Conservation (phyloP, 2,113 vertebrate genomes). For the Coptodon bakossiorum region DNA sequence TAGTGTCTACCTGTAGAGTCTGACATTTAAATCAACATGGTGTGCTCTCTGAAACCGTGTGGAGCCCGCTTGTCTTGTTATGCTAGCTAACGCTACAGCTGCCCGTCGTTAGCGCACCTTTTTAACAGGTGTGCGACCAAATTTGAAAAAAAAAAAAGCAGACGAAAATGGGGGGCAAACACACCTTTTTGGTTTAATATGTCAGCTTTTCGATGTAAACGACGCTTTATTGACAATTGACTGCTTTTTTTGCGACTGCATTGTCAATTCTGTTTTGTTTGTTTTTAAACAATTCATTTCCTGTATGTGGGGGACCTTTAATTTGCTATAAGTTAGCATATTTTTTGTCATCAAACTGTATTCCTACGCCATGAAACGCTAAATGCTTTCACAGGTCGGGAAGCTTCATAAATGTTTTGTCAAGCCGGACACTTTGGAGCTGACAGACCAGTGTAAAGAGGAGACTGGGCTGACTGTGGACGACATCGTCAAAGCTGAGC, state of each 20-base stretch:
- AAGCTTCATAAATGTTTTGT: slow-evolving; percentile 86
- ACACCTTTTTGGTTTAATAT: slow-evolving; percentile 65
- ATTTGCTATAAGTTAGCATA: not conserved
- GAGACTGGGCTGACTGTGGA: slow-evolving; percentile 82
- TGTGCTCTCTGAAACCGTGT: slow-evolving; percentile 33
- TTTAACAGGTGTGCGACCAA: slow-evolving; percentile 38
- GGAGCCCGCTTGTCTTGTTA: not conserved
- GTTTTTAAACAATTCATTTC: not conserved
- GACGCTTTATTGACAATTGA: slow-evolving; percentile 47
- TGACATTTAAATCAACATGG: slow-evolving; percentile 65
- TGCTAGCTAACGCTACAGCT: slow-evolving; percentile 26
- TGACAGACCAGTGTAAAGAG: slow-evolving; percentile 85
- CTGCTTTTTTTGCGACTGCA: slow-evolving; percentile 42
- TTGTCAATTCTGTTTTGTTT: slow-evolving; percentile 46
- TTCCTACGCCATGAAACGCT: slow-evolving; percentile 31
- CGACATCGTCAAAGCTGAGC: slow-evolving; percentile 81
- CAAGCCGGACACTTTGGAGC: slow-evolving; percentile 84
- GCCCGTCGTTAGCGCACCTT: slow-evolving; percentile 12
- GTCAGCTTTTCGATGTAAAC: slow-evolving; percentile 45
- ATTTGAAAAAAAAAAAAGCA: not conserved
- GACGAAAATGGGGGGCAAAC: not conserved
- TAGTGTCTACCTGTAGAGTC: slow-evolving; percentile 35
- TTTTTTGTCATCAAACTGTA: not conserved
- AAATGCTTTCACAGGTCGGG: slow-evolving; percentile 80
- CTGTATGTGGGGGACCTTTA: not conserved